phyloP scores from a whole-genome alignment of 2,888 invertebrate genomes.

The Thysanoteuthis rhombus region DNA sequence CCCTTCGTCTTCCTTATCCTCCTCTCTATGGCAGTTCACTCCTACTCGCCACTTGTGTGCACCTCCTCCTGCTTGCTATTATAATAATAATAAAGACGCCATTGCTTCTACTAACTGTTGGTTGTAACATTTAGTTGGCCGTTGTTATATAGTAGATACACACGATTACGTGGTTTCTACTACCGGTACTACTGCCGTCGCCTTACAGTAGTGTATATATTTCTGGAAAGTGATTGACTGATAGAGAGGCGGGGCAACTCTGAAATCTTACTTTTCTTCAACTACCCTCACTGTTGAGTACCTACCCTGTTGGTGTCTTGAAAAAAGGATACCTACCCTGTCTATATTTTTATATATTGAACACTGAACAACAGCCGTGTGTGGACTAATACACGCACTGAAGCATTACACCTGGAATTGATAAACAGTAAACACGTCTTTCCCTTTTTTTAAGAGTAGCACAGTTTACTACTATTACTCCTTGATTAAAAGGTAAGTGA shows the following conservation, averaged over 20 bases:
- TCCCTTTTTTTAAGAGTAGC: neutral
- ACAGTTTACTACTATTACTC: neutral
- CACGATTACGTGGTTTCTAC: neutral
- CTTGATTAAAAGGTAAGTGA: neutral
- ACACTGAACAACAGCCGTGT: neutral
- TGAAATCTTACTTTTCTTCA: neutral
- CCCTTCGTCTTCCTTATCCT: neutral
- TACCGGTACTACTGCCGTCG: neutral
- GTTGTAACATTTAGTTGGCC: neutral
- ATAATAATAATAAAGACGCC: neutral
- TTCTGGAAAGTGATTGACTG: neutral
- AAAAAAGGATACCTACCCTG: neutral
- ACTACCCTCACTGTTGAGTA: too few relatives aligned
- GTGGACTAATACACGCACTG: neutral
- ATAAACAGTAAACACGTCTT: neutral
- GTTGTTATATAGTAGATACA: neutral
- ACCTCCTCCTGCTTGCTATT: neutral
- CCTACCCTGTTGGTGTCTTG: too few relatives aligned
- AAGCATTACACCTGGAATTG: neutral
- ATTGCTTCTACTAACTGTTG: constrained; percentile 12
- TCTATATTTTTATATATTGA: neutral
- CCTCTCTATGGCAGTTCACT: neutral
- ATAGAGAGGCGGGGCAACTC: neutral
- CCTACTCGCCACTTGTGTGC: neutral
- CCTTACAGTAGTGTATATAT: constrained; percentile 12